Evolutionary conservation across 2,113 vertebrate species (phyloP), one percentile per base, ranked within the genome.

Genomic region (Cardinalis cardinalis): DNA sequence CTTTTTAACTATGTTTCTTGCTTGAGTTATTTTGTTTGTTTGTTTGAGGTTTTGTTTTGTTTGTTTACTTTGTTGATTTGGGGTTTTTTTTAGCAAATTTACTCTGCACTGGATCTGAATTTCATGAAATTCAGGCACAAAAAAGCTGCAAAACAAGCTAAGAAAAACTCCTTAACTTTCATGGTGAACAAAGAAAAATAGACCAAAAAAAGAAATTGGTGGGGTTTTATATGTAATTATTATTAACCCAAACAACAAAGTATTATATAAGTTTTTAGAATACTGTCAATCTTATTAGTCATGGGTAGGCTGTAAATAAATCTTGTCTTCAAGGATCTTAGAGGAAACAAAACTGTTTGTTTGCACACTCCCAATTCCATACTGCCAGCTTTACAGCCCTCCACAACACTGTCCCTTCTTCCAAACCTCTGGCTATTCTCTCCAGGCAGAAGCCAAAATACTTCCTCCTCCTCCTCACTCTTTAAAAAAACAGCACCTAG

Each of bases 121-220:
- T 56, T 12, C 10, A 20, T 5, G 12, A 80, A 69, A 72, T 1
- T n/a, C n/a, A 77, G 10, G 7, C n/a, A 72, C 4, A 24, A 69
- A 72, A 70, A 76, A 41, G 14, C 17, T 52, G 7, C n/a, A 68
- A 75, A 84, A 8, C 8, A 61, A 87, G 16, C 18, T 49, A 44
- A 9, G 32, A 34, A 66, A 46, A 23, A 18, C 7, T 60, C 9
- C 6, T 75, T 60, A 53, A 46, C 2, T 70, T 78, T 16, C 18
- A 31, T 2, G 10, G 2, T 5, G 15, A 64, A 32, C 0, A 0
- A 64, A 14, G 7, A 18, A 25, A 31, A 53, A 40, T 0, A 60
- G 13, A 88, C 55, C 15, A 53, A 66, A 3, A 6, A 59, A 71
- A 82, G 2, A 55, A 85, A 69, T 7, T 49, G 7, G 8, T 52